Percentiles rank a stretch among this genome's conserved stretches.
Conservation (phyloP, 1,140 invertebrate species). For the Drosophila ficusphila region DNA sequence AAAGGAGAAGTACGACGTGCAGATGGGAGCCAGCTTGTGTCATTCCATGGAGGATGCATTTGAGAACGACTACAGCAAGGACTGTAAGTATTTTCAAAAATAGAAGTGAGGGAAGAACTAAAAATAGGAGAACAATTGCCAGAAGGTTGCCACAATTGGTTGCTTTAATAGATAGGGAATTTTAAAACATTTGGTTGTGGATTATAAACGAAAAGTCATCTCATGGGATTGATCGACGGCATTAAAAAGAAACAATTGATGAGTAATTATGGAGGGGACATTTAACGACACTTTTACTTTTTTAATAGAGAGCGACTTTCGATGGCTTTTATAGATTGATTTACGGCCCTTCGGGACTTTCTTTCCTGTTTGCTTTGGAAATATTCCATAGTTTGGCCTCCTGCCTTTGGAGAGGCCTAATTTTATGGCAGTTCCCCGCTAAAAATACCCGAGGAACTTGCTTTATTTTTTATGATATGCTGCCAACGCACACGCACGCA, state of each 20-base stretch:
- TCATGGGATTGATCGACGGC: too few relatives aligned
- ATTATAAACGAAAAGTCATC: too few relatives aligned
- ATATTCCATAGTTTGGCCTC: slow-evolving; percentile 35
- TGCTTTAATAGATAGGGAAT: not conserved
- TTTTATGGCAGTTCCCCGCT: slow-evolving; percentile 44
- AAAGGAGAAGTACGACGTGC: slow-evolving; percentile 74
- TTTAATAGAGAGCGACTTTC: slow-evolving; percentile 10
- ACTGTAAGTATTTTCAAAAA: slow-evolving; percentile 71
- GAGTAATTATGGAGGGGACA: not conserved
- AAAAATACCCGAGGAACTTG: slow-evolving; percentile 44
- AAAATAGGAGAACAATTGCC: too few relatives aligned
- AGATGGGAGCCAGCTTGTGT: slow-evolving; percentile 62
- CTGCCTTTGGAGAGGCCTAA: slow-evolving; percentile 64
- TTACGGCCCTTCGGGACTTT: slow-evolving; percentile 1
- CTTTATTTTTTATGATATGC: slow-evolving; percentile 49
- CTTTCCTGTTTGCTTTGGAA: not conserved
- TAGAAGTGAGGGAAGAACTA: too few relatives aligned
- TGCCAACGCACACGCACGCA: slow-evolving; percentile 35
- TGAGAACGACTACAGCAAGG: slow-evolving; percentile 80
- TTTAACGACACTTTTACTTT: slow-evolving; percentile 11
- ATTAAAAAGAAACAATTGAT: not conserved
- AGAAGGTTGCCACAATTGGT: too few relatives aligned
- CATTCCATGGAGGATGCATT: slow-evolving; percentile 80
- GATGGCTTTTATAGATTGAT: slow-evolving; percentile 22
- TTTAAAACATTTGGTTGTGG: too few relatives aligned